Evolutionary conservation across 2,888 invertebrate species (phyloP), one percentile per base, ranked within the genome.

Genomic region (Melangyna quadrimaculata): DNA sequence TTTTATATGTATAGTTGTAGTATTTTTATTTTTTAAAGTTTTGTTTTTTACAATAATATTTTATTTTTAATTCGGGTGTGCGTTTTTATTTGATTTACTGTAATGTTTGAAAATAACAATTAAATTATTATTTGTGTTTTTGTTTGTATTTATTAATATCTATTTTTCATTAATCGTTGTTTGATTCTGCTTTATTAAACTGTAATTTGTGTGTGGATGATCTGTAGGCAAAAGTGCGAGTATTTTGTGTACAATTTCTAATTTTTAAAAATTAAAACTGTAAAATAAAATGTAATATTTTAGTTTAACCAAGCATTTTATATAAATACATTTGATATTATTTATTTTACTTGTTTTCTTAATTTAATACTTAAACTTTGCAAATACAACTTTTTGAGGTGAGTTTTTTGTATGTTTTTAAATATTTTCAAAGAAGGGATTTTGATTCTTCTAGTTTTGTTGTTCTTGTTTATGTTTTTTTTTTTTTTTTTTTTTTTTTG

Each of bases 221-320:
- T 40, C 53, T 29, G 6, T 67, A 71, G 40, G 19, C 45, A 67
- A 79, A 45, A 67, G 84, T 84, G 80, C 84, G 79, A 75, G 80
- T 84, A 80, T 61, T 72, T 65, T 84, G 79, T 79, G 59, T 83
- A 74, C 32, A 35, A 14, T 35, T 22, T 37, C 4, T 37, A 8
- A 37, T 8, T 59, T 59, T 22, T 3, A 2, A 29, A 29, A 55
- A 32, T 9, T 17, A 17, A 32, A 10, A 32, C 12, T 17, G 0
- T 10, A 17, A 29, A 59, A 14, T 59, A 35, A 22, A 17, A 12
- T 32, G 2, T 43, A 24, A 24, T 43, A n/a, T 61, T 29, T 63
- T 29, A 51, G 14, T 17, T 19, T 19, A 22, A 22, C 7, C 10
- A 19, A 67, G 48, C 48, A 0, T 27, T 32, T 67, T 32, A 19